phyloP scores from a whole-genome alignment of 2,888 invertebrate species.

The Calliopum simillimum region DNA sequence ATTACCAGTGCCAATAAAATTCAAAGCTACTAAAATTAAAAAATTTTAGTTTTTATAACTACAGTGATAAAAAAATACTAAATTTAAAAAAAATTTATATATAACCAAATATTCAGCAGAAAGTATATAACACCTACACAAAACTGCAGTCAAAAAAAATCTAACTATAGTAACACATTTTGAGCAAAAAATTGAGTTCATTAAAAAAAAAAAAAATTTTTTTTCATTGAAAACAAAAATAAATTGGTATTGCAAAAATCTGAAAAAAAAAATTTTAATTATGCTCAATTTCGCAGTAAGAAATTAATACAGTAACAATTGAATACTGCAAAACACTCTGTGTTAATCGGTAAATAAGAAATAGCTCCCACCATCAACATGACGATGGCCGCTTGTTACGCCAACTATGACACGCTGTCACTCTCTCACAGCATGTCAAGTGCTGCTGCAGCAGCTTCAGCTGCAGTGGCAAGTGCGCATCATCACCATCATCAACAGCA shows the following conservation, averaged over 20 bases:
- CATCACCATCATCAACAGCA: conserved; percentile 48
- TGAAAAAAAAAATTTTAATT: too few species aligned
- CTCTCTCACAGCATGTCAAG: conserved; percentile 63
- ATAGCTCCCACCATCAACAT: conserved; percentile 43
- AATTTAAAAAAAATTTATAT: conserved; percentile 20
- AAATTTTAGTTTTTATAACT: conserved; percentile 10
- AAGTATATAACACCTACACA: conserved; percentile 42
- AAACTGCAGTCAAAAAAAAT: too few species aligned
- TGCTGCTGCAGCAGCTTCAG: conserved; percentile 46
- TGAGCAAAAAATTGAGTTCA: conserved; percentile 15
- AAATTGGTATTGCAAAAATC: too few species aligned
- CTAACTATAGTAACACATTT: conserved; percentile 35
- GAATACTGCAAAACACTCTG: too few species aligned
- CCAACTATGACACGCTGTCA: conserved; percentile 66
- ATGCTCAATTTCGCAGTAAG: too few species aligned
- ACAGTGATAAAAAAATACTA: conserved; percentile 33
- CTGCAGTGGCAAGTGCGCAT: conserved; percentile 39
- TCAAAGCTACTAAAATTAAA: neutral
- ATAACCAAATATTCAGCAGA: conserved; percentile 38
- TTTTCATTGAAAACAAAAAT: neutral
- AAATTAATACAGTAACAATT: too few species aligned
- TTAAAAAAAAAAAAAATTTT: conserved; percentile 16
- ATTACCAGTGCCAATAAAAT: conserved; percentile 64
- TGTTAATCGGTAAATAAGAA: neutral
- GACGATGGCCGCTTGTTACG: conserved; percentile 68